Base-by-base conservation (phyloP, 2,888 invertebrate genomes). In the Leptopterna dolabrata region DNA sequence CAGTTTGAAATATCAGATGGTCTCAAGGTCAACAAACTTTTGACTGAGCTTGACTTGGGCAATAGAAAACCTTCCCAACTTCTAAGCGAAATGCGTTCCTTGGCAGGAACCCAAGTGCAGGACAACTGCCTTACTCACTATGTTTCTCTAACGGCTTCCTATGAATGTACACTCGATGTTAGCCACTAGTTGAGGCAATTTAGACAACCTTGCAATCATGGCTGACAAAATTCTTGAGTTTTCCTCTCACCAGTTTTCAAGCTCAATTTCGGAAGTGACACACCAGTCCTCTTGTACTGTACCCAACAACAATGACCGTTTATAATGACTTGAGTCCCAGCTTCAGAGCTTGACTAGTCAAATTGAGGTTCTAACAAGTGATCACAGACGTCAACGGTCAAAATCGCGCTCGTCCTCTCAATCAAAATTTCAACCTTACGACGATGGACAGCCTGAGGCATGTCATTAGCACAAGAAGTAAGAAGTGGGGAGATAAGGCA, bases 11-110 rank as follows among this genome's bases (percentile, higher is more conserved):
- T 30, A 43, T 43, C 73, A 2, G 85, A 85, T 19, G 51, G 47
- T 13, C 24, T 11, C 14, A 71, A 45, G 27, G 76, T 76, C 7
- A 73, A 45, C 73, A 73, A 24, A 27, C n/a, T 85, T 0, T 30
- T 71, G 29, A 76, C 85, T 1, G 76, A 85, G n/a, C 45, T 85
- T 16, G 85, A 85, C 14, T 30, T 85, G 43, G 85, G n/a, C n/a
- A 6, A 76, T 76, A 16, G 47, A 19, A 85, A 85, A 24, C 85
- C 85, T 11, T 73, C 85, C 3, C 85, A 84, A 16, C 43, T 84
- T 11, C 71, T 84, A 1, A 6, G 84, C 0, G 84, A 84, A 41
- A 84, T 84, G 84, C 70, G 84, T 24, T 71, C 70, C 11, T 30
- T 84, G 24, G 84, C 84, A 13, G 84, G 84, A 1, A 76, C 45